Evolutionary conservation across 1,140 invertebrate species (phyloP).

Genomic region (Drosophila lacteicornis): DNA sequence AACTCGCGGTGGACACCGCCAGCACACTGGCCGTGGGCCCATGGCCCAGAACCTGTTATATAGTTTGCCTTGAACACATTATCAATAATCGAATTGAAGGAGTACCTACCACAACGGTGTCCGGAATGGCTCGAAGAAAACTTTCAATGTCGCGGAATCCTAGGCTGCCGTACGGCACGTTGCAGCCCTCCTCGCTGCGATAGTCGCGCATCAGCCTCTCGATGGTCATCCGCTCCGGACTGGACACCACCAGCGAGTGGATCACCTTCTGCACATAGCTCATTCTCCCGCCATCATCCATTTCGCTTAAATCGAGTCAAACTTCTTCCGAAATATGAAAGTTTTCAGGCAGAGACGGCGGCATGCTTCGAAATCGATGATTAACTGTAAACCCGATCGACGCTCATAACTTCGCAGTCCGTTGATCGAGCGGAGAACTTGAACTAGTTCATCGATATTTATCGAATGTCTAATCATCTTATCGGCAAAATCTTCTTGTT

Average conservation of each 20-base stretch:
- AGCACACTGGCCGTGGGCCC: slow-evolving; percentile 52
- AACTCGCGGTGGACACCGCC: slow-evolving; percentile 28
- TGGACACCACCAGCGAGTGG: slow-evolving; percentile 69
- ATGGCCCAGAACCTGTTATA: slow-evolving; percentile 50
- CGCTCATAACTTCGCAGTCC: background rate
- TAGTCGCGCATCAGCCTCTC: slow-evolving; percentile 63
- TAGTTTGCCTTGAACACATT: background rate
- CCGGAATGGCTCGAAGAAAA: slow-evolving; percentile 64
- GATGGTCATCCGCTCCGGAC: slow-evolving; percentile 54
- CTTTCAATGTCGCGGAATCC: slow-evolving; percentile 61
- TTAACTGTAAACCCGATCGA: slow-evolving; percentile 1
- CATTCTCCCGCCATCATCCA: background rate
- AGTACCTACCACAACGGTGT: slow-evolving; percentile 56
- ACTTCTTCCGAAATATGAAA: background rate
- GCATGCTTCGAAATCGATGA: slow-evolving; percentile 2
- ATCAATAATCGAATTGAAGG: no score
- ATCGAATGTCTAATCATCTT: no score
- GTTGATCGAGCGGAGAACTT: no score
- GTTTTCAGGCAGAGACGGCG: background rate
- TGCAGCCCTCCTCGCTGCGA: slow-evolving; percentile 47
- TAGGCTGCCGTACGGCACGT: slow-evolving; percentile 51
- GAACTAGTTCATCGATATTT: no score
- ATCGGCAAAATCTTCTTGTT: no score
- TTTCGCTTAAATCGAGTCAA: background rate
- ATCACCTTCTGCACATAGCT: slow-evolving; percentile 58